Base-by-base conservation (phyloP, 2,888 invertebrate genomes). In the Sarcophaga caerulescens region DNA sequence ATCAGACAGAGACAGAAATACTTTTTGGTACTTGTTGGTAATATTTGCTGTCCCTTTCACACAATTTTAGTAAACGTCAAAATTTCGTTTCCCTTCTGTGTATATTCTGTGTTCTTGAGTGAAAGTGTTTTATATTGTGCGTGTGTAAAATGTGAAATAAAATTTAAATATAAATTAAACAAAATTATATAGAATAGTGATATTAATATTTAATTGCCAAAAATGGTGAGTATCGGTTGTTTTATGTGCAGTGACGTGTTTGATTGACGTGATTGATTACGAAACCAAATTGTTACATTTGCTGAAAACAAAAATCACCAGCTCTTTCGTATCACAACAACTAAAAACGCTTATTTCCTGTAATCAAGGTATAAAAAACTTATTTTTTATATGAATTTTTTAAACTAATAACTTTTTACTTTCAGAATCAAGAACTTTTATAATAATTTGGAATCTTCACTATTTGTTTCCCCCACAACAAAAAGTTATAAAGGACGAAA, bases 241-340 rank as follows among this genome's bases (percentile, higher is more conserved):
- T 52, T 52, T 52, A 52, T 52, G 17, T 52, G 52, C 52, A 52
- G 52, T 52, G 52, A 52, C 17, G 52, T 14, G 17, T 52, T 52
- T 52, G 52, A 23, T n/a, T n/a, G n/a, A n/a, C n/a, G n/a, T n/a
- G n/a, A n/a, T n/a, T n/a, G n/a, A n/a, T n/a, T 23, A 23, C 23
- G 23, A 52, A 52, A 14, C 12, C 52, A 60, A 62, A 1, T 73
- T 25, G 25, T 25, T 25, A 12, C 35, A 73, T 44, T 35, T 73
- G 21, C 21, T 73, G 19, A 73, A 19, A 45, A 62, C 62, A 45
- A 73, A 62, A 62, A 73, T 57, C 25, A 60, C n/a, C 21, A 73
- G 6, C 45, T 60, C 57, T 14, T 66, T 44, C 45, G 35, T 69
- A 69, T 69, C 60, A 19, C 60, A 60, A 21, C 60, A 60, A 60